Evolutionary conservation across 35 echinoderm and acorn worm genomes (phyloP).

Genomic region (Holothuria glaberrima): DNA sequence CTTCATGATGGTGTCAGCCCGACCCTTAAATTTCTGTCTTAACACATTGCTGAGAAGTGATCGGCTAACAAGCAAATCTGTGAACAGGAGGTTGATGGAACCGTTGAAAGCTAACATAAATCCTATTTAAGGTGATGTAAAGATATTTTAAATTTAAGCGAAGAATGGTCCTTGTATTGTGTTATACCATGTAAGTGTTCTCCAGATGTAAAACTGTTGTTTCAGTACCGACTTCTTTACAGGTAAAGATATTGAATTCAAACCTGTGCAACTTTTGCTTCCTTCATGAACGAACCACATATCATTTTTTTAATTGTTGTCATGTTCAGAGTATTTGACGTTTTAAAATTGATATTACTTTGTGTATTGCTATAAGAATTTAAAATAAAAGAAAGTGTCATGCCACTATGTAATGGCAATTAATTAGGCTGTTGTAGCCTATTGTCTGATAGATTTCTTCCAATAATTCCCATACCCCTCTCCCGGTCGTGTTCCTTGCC

Average conservation of each 20-base stretch:
- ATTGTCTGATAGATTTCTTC: too few species aligned
- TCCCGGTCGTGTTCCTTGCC: too few species aligned
- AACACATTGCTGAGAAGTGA: background rate
- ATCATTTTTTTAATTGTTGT: background rate
- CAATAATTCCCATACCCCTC: too few species aligned
- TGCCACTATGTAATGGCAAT: too few species aligned
- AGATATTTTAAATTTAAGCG: background rate
- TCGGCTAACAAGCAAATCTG: background rate
- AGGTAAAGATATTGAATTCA: conserved; percentile 4
- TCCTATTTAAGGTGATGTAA: background rate
- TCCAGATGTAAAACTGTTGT: background rate
- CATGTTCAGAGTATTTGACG: conserved; percentile 6
- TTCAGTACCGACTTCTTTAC: background rate
- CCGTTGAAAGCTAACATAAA: background rate
- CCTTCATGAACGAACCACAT: background rate
- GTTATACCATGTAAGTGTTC: background rate
- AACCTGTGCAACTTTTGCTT: background rate
- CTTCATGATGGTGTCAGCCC: background rate
- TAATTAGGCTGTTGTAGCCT: too few species aligned
- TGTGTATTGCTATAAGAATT: too few species aligned
- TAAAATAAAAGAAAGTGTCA: too few species aligned
- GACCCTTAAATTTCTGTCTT: background rate
- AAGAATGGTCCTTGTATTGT: background rate
- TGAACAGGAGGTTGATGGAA: background rate
- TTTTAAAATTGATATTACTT: too few species aligned